Base-by-base conservation (phyloP, 2,888 invertebrate genomes). In the Steinernema carpocapsae region DNA sequence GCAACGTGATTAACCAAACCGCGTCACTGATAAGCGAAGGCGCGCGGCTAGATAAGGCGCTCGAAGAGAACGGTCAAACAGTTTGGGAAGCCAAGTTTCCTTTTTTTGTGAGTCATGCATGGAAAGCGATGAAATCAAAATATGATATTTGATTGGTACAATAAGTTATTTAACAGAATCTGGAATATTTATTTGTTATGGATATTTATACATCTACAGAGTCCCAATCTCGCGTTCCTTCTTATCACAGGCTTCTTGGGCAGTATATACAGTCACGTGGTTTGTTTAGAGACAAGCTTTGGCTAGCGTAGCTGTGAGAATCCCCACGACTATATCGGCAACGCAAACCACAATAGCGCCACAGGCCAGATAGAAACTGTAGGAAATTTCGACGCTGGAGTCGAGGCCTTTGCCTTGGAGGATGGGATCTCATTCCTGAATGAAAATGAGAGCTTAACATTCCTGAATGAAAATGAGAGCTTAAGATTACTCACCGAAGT, bases 291-390 rank as follows among this genome's bases (percentile, higher is more conserved):
- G 64, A n/a, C 64, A 64, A 17, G 22, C 6, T 26, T 64, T 3
- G 10, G 64, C 64, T 17, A 64, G 32, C 3, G 64, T 64, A 1
- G 32, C 64, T 26, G 64, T 64, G 7, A 64, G 32, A 1, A 17
- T 17, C 14, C 64, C 64, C 1, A 64, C 64, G 14, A 64, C 17
- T 26, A 64, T 64, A 37, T 64, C 64, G 37, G 64, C 64, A 3
- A 64, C 32, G 37, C 64, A 64, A 32, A 32, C 64, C 17, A 32
- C 64, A 14, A 64, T 29, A 26, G 64, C 64, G 29, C 32, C 64
- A 64, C 29, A 29, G 14, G 32, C 64, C 32, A 64, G n/a, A 17
- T 64, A 64, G 19, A 64, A 64, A 26, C 64, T 64, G 32, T 64
- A 64, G 32, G 64, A 32, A 4, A 64, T 32, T 14, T 10, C 37